Evolutionary conservation across 2,113 vertebrate species (phyloP).

Genomic region (Thalassarche chlororhynchos): DNA sequence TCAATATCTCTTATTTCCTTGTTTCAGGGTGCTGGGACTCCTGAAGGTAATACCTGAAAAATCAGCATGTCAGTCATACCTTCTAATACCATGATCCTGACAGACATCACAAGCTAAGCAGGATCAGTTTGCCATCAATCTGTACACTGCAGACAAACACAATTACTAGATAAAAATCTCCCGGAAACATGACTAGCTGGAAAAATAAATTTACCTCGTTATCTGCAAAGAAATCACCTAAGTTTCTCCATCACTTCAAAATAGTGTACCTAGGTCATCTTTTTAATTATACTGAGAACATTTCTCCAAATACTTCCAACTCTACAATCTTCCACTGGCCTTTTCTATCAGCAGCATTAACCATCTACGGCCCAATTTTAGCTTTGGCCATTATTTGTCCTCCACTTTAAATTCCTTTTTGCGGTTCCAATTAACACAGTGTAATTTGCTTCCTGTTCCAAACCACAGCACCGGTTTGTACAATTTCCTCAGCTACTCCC

Average conservation of each 20-base stretch:
- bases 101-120: neutral
- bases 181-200: neutral
- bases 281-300: conserved; percentile 12
- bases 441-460: neutral
- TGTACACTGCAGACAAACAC: conserved; percentile 3
- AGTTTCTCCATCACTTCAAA: neutral
- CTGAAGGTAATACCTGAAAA: neutral
- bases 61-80: neutral
- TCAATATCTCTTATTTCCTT: neutral
- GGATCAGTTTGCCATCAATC: neutral
- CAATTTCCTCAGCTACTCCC: accelerated
- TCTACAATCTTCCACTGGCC: neutral
- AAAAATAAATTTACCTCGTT: neutral
- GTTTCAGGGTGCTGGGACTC: neutral
- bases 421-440: neutral
- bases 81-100: neutral
- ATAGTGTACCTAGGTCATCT: neutral
- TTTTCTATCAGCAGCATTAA: neutral
- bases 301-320: neutral
- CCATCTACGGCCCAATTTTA: neutral
- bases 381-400: neutral
- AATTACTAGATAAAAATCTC: conserved; percentile 59
- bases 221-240: neutral
- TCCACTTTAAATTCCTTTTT: neutral
- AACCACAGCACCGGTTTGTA: accelerated